These are phyloP conservation scores for Thecocarcelia acutangulata DNA, from an alignment of 2,888 invertebrate species.

Conservation along the genomic window DNA sequence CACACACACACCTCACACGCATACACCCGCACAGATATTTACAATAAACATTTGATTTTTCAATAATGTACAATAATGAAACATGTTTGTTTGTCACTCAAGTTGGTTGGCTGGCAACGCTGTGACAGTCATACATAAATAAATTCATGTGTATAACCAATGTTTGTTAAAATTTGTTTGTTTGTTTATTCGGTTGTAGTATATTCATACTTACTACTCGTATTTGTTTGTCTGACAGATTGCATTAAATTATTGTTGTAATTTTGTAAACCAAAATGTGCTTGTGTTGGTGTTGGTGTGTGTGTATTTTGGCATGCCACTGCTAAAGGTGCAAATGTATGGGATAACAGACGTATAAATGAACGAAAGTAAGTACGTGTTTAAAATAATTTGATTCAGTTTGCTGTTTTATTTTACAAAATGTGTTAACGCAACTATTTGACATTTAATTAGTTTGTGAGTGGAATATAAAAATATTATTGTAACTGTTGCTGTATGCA, in stretches of 20 bases:
- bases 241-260: conserved; percentile 49
- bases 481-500: conserved; percentile 33
- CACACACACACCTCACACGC: too few species aligned
- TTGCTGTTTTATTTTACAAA: conserved; percentile 70
- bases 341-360: conserved; percentile 22
- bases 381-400: conserved; percentile 76
- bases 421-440: conserved; percentile 80
- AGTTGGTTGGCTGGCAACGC: conserved; percentile 25
- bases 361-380: conserved; percentile 73
- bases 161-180: conserved; percentile 45
- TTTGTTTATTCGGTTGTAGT: conserved; percentile 48
- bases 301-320: conserved; percentile 13
- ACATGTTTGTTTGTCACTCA: conserved; percentile 27
- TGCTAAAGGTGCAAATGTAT: conserved; percentile 29
- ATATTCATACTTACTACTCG: too few species aligned
- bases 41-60: conserved; percentile 53
- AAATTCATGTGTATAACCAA: conserved; percentile 12
- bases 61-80: conserved; percentile 39
- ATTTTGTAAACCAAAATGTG: conserved; percentile 44
- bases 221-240: conserved; percentile 38
- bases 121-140: conserved; percentile 64
- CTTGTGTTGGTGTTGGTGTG: not conserved
- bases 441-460: conserved; percentile 80
- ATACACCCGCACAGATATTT: too few species aligned
- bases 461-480: conserved; percentile 76